phyloP scores from a whole-genome alignment of 1,140 invertebrate species.

The Drosophila azteca region DNA sequence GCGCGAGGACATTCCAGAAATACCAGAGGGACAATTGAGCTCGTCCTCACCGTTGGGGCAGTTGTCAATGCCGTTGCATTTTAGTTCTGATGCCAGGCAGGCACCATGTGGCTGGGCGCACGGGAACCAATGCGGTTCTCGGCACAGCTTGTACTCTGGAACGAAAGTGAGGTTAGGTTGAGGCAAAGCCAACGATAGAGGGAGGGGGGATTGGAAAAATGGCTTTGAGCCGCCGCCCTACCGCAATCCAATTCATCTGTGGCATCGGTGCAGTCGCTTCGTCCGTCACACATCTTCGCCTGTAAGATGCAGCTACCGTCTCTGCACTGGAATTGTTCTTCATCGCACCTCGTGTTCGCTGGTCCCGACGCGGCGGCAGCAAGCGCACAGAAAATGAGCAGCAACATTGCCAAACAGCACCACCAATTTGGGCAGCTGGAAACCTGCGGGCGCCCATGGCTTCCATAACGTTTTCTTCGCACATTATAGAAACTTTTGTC shows the following conservation, averaged over 20 bases:
- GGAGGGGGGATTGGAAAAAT: not conserved
- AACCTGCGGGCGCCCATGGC: too few species aligned
- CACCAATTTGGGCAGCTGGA: not conserved
- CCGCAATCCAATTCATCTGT: conserved; percentile 88
- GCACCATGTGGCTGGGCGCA: conserved; percentile 70
- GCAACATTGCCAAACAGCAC: conserved; percentile 46
- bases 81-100: conserved; percentile 82
- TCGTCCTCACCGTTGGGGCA: conserved; percentile 85
- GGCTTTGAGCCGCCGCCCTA: conserved; percentile 68
- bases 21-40: conserved; percentile 45
- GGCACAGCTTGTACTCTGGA: conserved; percentile 72
- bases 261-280: conserved; percentile 87
- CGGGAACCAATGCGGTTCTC: conserved; percentile 77
- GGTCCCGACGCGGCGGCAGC: conserved; percentile 67
- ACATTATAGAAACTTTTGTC: too few species aligned
- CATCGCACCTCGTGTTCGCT: conserved; percentile 66
- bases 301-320: conserved; percentile 86
- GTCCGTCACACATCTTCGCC: conserved; percentile 88
- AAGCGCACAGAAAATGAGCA: conserved; percentile 61
- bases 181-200: not conserved
- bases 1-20: not conserved
- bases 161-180: not conserved
- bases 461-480: too few species aligned
- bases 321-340: conserved; percentile 84
- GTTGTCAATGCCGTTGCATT: conserved; percentile 85